Evolutionary conservation across 37 sponge, comb jelly and placozoan genomes (phyloP), one percentile per base, ranked within the genome.

Genomic region (Crambe crambe): DNA sequence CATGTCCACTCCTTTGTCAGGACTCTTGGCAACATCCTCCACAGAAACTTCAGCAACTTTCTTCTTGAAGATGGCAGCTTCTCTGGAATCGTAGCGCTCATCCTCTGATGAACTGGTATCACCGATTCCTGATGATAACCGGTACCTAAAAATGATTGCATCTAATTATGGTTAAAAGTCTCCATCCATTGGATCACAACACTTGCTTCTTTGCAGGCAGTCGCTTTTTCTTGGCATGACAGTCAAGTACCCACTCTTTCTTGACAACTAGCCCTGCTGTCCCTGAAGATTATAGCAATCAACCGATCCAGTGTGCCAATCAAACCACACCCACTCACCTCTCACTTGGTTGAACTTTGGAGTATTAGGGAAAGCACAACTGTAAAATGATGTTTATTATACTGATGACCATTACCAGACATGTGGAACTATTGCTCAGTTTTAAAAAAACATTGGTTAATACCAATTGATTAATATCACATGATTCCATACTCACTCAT

Each of bases 321-420:
- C 51, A 47, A 47, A 47, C 37, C 40, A 22, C 37, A 38, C n/a
- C n/a, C 2, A 70, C 74, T 73, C 1, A 83, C 84, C 72, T 63
- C 80, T 87, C 31, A 96, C 97, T 66, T 94, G 89, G 47, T 86
- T 94, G 85, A 86, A 96, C 80, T 96, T 96, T 56, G 97, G 97
- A 22, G 97, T 96, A 78, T 91, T 94, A n/a, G 79, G 58, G 76
- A 94, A 96, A 9, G 97, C 97, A 84, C 92, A 94, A 21, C 95
- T 94, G 81, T 25, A 78, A 27, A 54, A 29, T 59, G 70, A 75
- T 0, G 74, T 25, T 41, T 21, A 64, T 12, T 15, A 12, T 12
- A 47, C 12, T 47, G 12, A 47, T n/a, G n/a, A n/a, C n/a, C n/a
- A n/a, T n/a, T n/a, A n/a, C n/a, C n/a, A n/a, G n/a, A n/a, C n/a